Base-by-base conservation (phyloP, 2,113 vertebrate species). In the Cephalophus harveyi region DNA sequence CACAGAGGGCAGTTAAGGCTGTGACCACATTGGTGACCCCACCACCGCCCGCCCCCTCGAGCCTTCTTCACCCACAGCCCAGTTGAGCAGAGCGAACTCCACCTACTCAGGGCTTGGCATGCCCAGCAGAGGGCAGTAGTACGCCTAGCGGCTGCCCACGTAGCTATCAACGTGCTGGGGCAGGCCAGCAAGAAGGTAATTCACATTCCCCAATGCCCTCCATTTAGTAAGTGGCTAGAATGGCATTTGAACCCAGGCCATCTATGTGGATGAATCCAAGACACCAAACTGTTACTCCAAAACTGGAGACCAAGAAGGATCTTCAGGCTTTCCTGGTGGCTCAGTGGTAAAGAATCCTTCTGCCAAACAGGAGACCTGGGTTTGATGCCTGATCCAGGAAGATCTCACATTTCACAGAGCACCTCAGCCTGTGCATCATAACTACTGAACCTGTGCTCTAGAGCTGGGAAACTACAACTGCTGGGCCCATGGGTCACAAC, bases 361-460 rank as follows among this genome's bases (percentile, higher is more conserved):
- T 67, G 62, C 33, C 62, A 64, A 67, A 67, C 62, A 67, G 15
- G 33, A 64, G 33, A 67, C 16, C 16, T 67, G 7, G 62, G 16
- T 67, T 67, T 67, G 33, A 67, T 67, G 33, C 33, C 62, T 5
- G 62, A 67, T 64, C 62, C 62, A 5, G n/a, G 67, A 71, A 71
- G 67, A 40, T 71, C n/a, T 36, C 67, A 71, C 67, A 71, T 71
- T 36, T 23, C 4, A 0, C 67, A 36, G n/a, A 23, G 19, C 17
- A 71, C n/a, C 67, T 71, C 8, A 71, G n/a, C 9, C 67, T 23
- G 19, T 0, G 0, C 10, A 12, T 71, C 19, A 6, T n/a, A 71
- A 11, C 19, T 23, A 40, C 67, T 36, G 9, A 71, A 23, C 19
- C n/a, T 21, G 17, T 23, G 67, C n/a, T 71, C 67, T 71, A 36